Base-by-base conservation (phyloP, 2,113 vertebrate genomes). In the Coreoperca whiteheadi region DNA sequence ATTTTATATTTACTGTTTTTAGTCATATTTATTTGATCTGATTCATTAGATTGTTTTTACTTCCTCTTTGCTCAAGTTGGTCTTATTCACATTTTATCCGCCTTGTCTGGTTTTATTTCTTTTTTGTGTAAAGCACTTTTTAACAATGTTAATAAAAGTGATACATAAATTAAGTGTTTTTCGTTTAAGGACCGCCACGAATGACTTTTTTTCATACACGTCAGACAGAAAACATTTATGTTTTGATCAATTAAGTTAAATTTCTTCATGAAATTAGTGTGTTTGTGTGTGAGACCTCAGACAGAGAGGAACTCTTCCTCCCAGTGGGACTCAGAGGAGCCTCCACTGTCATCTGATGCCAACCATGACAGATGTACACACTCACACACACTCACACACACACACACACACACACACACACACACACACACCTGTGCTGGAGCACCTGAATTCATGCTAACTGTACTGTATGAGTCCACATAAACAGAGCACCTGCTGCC, bases 291-390 rank as follows among this genome's bases (percentile, higher is more conserved):
- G 51, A 60, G 56, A 32, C 74, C 57, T 75, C 48, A 56, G 25
- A n/a, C 37, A 53, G n/a, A 71, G n/a, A 43, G 16, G 23, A 63
- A 21, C 28, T 48, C 9, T 21, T 20, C 54, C n/a, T 59, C 9
- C 9, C 46, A 50, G 37, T 6, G 23, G 28, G 8, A 68, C 57
- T 11, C 34, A 43, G 78, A 56, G 34, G 61, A 79, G 54, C 34
- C 69, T 61, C 64, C 54, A 8, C 65, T 73, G 84, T 73, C 66
- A 79, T 76, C 82, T 82, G 74, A 23, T 82, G 71, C 79, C 74
- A 73, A 73, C 57, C 60, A 34, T 34, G 43, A 56, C 81, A 87
- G 64, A 83, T 82, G 64, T 8, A 28, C 34, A 9, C 23, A 28
- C 65, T 14, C 56, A 41, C 56, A 23, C 68, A 39, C 71, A 28